Base-by-base conservation (phyloP, 2,113 vertebrate species). In the Addax nasomaculatus region DNA sequence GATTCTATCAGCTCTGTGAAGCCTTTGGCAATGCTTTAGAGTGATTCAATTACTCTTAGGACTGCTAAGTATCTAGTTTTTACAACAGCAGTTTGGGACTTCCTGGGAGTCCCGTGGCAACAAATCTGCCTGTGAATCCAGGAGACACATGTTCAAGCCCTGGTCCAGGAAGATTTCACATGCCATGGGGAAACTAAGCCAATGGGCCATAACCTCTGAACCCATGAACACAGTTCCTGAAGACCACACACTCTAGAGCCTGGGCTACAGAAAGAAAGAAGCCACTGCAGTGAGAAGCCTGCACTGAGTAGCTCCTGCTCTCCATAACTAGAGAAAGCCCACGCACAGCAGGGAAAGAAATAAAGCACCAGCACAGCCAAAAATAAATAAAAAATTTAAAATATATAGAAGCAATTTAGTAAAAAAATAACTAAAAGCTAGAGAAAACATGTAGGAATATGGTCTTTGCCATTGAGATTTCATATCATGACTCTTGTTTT, bases 281-380 rank as follows among this genome's bases (percentile, higher is more conserved):
- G 5, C n/a, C 19, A 23, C 67, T 39, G 19, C 19, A 6, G 19
- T 39, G 67, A 39, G 10, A 70, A 39, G 67, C n/a, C 67, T 70
- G 10, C 67, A 23, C n/a, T 13, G 67, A 39, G n/a, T 12, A 70
- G 67, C 67, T n/a, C 62, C n/a, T 36, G 23, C n/a, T 39, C 2
- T 1, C n/a, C n/a, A 23, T 12, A 70, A 39, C n/a, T 73, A 23
- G 19, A 73, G n/a, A 39, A 73, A 73, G 67, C n/a, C 67, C 19
- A 1, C 0, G 0, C n/a, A 12, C 5, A 70, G n/a, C 67, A 23
- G 19, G n/a, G 67, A 39, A 62, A 62, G 7, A 30, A 3, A 30
- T 12, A 60, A 60, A 36, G 19, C 36, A 23, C n/a, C 67, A 39
- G 67, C 10, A 39, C 67, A 23, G 19, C 7, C 14, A 29, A 27